These are phyloP conservation scores for Falco novaeseelandiae DNA, from an alignment of 2,797 vertebrate species.

Conservation along the genomic window DNA sequence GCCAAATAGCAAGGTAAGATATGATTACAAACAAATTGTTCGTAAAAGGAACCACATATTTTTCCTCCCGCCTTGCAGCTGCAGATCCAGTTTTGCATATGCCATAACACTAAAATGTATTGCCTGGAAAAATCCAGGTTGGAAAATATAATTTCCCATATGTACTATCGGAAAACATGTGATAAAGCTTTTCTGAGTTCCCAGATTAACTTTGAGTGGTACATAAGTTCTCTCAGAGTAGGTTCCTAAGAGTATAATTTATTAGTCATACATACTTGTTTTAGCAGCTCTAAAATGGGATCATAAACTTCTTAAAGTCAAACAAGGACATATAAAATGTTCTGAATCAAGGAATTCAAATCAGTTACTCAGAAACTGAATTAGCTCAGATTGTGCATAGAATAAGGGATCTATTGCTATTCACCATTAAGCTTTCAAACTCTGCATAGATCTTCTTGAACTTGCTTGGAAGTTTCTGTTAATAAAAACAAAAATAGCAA, in stretches of 20 bases:
- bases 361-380: conserved; percentile 71
- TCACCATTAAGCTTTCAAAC: conserved; percentile 99
- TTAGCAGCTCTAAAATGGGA: conserved; percentile 82
- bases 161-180: conserved; percentile 50
- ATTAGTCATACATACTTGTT: conserved; percentile 84
- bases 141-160: conserved; percentile 47
- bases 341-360: conserved; percentile 77
- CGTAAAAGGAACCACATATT: background rate
- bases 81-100: background rate
- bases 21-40: background rate
- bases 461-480: conserved; percentile 98
- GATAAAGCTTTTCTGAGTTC: conserved; percentile 76
- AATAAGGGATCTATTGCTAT: conserved; percentile 73
- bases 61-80: background rate
- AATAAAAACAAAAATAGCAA: conserved; percentile 74
- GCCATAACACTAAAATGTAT: conserved; percentile 3
- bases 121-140: conserved; percentile 62
- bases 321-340: conserved; percentile 82
- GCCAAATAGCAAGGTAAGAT: background rate
- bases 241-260: conserved; percentile 77
- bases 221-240: conserved; percentile 76
- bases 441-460: conserved; percentile 97
- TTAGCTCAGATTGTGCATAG: conserved; percentile 71
- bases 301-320: conserved; percentile 84
- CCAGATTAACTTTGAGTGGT: conserved; percentile 77